Base-by-base conservation (phyloP, 1,140 invertebrate species). In the Drosophila ercepeae region DNA sequence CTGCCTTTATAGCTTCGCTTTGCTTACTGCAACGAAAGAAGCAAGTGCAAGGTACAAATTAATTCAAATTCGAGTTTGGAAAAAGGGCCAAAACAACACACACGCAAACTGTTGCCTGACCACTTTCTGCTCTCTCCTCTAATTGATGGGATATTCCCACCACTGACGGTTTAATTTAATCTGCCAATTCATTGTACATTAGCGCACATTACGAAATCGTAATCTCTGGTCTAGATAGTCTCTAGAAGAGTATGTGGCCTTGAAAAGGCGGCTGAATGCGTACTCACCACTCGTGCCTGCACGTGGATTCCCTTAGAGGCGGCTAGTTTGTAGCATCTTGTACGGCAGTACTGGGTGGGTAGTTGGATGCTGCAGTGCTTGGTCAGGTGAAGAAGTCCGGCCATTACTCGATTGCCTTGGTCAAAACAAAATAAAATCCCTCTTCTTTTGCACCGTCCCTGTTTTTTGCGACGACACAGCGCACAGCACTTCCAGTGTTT, bases 1-100 rank as follows among this genome's bases (percentile, higher is more conserved):
- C 75, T 52, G 42, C 57, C 52, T 44, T 39, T 57, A 29, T 57
- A 19, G 39, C 11, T 61, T 49, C 58, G 27, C 23, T 75, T 75
- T 42, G 60, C 79, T 84, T 79, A 74, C 84, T 89, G 84, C 75
- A 89, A 89, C 79, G 86, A 89, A 89, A 89, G 67, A 89, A 89
- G 82, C 82, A 81, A 86, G 61, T 59, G 52, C 46, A 42, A 63
- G 34, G 53, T 11, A 39, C 61, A 53, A 39, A 39, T 77, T 83
- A 57, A 55, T 51, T 59, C 51, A n/a, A 39, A 49, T 46, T 70
- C 14, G 13, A 34, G 44, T 29, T 52, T 21, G 42, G 8, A 32
- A 63, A 71, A 65, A 55, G 44, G 58, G 65, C 82, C 82, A 88
- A 88, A 88, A 83, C 82, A 88, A 89, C 82, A 82, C 82, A 88